Conservation (phyloP, 2,113 vertebrate species). For the Elanoides forficatus region DNA sequence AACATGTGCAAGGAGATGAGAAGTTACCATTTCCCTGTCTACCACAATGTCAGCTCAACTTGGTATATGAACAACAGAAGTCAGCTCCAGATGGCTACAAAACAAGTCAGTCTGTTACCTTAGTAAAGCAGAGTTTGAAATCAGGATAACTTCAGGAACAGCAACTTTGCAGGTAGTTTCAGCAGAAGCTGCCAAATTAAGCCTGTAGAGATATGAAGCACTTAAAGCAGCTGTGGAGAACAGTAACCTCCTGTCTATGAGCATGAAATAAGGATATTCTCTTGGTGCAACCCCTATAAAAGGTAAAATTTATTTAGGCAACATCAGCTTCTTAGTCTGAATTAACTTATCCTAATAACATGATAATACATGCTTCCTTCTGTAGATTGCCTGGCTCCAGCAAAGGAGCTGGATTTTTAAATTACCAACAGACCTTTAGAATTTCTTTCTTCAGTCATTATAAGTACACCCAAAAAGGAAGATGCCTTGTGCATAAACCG, state of each 20-base stretch:
- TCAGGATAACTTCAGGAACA: background rate
- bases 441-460: background rate
- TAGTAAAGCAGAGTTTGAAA: background rate
- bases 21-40: background rate
- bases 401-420: background rate
- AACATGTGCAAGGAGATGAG: background rate
- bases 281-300: background rate
- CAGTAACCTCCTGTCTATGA: background rate
- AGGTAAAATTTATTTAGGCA: background rate
- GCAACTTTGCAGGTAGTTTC: background rate
- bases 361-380: background rate
- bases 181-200: background rate
- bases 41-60: background rate
- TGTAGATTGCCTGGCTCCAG: background rate
- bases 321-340: background rate
- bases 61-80: background rate
- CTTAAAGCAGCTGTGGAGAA: background rate
- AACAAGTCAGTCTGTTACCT: background rate
- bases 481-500: background rate
- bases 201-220: background rate
- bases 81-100: constrained; percentile 16
- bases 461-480: background rate
- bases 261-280: background rate
- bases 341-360: background rate
- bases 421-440: background rate